Percentiles rank a stretch among this genome's conserved stretches.
Evolutionary conservation across 2,797 vertebrate genomes (phyloP).

Genomic region (Pagetopsis macropterus): DNA sequence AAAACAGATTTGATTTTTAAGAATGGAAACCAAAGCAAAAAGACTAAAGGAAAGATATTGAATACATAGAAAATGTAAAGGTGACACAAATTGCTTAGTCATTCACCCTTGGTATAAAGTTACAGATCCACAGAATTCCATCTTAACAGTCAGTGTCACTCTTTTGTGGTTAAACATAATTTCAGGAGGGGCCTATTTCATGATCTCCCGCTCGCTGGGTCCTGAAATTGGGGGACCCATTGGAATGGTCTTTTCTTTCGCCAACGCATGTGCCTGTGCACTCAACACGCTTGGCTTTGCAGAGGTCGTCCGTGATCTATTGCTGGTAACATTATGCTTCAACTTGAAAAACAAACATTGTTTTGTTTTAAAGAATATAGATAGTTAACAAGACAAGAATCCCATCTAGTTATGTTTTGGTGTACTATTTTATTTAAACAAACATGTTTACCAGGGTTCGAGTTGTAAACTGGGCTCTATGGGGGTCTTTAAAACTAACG

Average conservation of each 20-base stretch:
- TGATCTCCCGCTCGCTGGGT: conserved; percentile 81
- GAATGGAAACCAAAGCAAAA: not conserved
- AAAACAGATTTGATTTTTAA: not conserved
- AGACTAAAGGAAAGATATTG: too few relatives aligned
- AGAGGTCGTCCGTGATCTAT: conserved; percentile 78
- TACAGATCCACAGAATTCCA: not conserved
- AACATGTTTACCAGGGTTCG: too few relatives aligned
- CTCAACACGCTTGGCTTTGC: conserved; percentile 82
- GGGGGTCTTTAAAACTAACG: too few relatives aligned
- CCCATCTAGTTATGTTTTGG: too few relatives aligned
- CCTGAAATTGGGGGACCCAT: conserved; percentile 82
- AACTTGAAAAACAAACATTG: not conserved
- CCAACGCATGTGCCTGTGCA: conserved; percentile 80
- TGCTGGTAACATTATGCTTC: conserved; percentile 52
- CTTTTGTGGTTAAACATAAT: not conserved
- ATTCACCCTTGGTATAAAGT: too few relatives aligned
- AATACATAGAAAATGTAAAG: too few relatives aligned
- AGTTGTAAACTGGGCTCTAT: too few relatives aligned
- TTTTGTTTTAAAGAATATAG: not conserved
- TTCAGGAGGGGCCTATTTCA: conserved; percentile 81
- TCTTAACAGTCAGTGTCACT: not conserved
- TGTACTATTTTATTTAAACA: too few relatives aligned
- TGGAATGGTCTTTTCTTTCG: conserved; percentile 81
- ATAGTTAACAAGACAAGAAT: not conserved
- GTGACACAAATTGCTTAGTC: too few relatives aligned